These are phyloP conservation scores for Tricholauxania praeusta DNA, from an alignment of 2,888 invertebrate genomes.

Conservation along the genomic window DNA sequence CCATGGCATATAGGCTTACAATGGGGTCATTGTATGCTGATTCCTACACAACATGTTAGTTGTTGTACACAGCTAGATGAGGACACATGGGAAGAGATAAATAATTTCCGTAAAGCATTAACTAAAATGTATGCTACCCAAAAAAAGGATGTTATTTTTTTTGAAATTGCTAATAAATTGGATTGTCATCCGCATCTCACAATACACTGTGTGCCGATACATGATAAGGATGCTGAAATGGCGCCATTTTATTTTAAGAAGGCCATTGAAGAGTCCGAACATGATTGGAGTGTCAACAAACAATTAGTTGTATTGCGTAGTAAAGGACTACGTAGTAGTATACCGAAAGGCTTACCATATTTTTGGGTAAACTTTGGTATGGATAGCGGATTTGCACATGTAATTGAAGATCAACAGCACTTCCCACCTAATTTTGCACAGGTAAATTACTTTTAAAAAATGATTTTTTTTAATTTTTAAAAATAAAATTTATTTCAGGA, in stretches of 20 bases:
- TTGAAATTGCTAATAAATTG: conserved; percentile 85
- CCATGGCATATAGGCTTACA: conserved; percentile 86
- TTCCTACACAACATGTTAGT: conserved; percentile 83
- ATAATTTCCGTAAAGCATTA: conserved; percentile 80
- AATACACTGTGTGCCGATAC: conserved; percentile 86
- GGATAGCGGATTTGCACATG: conserved; percentile 94
- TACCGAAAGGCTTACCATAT: conserved; percentile 95
- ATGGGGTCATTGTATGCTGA: conserved; percentile 87
- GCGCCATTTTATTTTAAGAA: conserved; percentile 98
- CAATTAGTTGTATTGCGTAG: conserved; percentile 81
- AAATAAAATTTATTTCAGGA: conserved; percentile 71
- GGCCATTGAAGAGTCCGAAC: conserved; percentile 94
- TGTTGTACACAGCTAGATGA: conserved; percentile 91
- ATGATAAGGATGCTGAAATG: conserved; percentile 81
- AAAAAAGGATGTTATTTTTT: conserved; percentile 87
- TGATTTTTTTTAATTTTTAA: not conserved
- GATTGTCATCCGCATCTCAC: conserved; percentile 85
- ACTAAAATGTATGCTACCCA: conserved; percentile 81
- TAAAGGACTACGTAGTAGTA: conserved; percentile 80
- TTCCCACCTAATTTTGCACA: conserved; percentile 93
- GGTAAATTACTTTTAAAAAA: conserved; percentile 68
- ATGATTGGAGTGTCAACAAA: conserved; percentile 95
- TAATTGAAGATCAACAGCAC: conserved; percentile 91
- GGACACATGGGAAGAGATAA: conserved; percentile 92
- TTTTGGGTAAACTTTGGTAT: conserved; percentile 95